These are phyloP conservation scores for Trematomus bernacchii DNA, from an alignment of 2,797 vertebrate genomes.

Conservation along the genomic window DNA sequence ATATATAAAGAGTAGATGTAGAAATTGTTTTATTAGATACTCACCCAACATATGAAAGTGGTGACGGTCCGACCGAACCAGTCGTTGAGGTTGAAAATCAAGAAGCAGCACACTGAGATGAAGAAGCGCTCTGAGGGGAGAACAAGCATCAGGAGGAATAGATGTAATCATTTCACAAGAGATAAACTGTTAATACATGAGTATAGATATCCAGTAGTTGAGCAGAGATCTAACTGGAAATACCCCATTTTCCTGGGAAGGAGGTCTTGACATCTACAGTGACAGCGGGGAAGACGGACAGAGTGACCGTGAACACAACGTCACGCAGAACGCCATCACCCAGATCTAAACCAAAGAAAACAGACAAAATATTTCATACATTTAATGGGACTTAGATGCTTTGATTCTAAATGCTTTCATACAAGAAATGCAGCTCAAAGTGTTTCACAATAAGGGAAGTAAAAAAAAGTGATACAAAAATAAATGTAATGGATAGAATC, in stretches of 20 bases:
- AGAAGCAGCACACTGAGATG: slow-evolving; percentile 89
- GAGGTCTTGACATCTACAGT: slow-evolving; percentile 86
- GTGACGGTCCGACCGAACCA: slow-evolving; percentile 89
- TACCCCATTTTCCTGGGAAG: slow-evolving; percentile 85
- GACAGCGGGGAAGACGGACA: slow-evolving; percentile 91
- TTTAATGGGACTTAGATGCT: not conserved
- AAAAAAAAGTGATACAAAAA: no score
- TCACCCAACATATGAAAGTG: slow-evolving; percentile 86
- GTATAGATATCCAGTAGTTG: no score
- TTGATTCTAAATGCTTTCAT: no score
- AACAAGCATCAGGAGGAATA: not conserved
- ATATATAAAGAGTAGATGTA: not conserved
- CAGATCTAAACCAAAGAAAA: slow-evolving; percentile 80
- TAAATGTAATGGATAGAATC: no score
- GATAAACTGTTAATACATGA: not conserved
- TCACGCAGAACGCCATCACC: slow-evolving; percentile 91
- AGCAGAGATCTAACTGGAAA: not conserved
- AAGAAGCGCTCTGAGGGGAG: slow-evolving; percentile 85
- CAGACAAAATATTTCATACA: not conserved
- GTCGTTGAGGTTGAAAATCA: slow-evolving; percentile 90
- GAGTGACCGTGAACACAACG: slow-evolving; percentile 89
- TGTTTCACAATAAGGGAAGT: no score
- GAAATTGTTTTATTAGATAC: slow-evolving; percentile 11
- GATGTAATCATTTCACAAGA: not conserved
- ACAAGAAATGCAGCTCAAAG: no score